Percentiles rank a stretch among this genome's conserved stretches.
Conservation (phyloP, 1,140 invertebrate genomes). For the Philotrypesis tridentata region DNA sequence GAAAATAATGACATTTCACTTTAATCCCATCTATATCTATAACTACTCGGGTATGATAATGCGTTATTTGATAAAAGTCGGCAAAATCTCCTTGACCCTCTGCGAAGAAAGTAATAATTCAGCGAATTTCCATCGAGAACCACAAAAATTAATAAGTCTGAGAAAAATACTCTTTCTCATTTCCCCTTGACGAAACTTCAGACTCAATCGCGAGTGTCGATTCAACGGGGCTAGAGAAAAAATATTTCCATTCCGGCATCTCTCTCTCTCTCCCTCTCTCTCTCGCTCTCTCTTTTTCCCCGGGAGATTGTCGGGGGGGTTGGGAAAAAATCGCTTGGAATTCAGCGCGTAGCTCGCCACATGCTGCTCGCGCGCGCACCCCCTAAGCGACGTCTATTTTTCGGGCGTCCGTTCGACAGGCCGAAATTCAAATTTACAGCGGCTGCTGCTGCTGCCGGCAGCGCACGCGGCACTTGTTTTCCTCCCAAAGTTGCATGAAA, state of each 20-base stretch:
- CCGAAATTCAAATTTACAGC: conserved; percentile 71
- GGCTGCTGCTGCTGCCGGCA: background rate
- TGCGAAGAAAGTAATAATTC: background rate
- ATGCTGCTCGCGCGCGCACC: conserved; percentile 62
- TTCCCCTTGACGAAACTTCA: background rate
- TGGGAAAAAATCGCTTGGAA: conserved; percentile 66
- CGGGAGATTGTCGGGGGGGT: conserved; percentile 49
- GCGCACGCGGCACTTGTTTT: conserved; percentile 65
- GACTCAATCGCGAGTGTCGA: conserved; percentile 19
- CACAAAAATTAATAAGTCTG: conserved; percentile 22
- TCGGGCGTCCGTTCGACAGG: conserved; percentile 49
- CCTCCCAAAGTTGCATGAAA: conserved; percentile 63
- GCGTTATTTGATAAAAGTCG: no score
- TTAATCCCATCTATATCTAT: no score
- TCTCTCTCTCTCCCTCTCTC: background rate
- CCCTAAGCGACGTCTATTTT: conserved; percentile 24
- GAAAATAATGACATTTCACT: no score
- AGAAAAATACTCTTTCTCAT: conserved; percentile 5
- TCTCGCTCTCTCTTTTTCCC: background rate
- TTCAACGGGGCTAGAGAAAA: background rate
- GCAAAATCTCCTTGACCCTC: no score
- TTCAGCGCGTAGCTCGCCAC: conserved; percentile 69
- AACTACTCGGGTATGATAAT: no score
- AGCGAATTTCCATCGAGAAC: background rate
- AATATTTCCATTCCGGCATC: background rate